These are phyloP conservation scores for Ornithoptera priamus DNA, from an alignment of 2,888 invertebrate genomes.

Conservation along the genomic window DNA sequence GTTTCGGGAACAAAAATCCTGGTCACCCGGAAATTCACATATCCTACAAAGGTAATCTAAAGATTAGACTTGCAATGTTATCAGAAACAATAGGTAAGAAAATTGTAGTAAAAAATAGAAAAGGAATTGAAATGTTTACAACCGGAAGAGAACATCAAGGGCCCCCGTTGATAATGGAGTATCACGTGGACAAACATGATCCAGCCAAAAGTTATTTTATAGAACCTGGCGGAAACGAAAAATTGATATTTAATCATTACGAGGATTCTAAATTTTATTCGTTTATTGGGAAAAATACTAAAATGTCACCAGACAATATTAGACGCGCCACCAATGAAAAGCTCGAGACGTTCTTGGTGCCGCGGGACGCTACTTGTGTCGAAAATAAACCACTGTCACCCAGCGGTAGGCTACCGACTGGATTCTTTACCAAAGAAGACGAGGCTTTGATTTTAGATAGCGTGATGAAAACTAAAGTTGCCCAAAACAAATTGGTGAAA, in stretches of 20 bases:
- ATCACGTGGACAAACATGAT: constrained; percentile 12
- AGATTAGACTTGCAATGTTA: constrained; percentile 9
- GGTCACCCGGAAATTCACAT: constrained; percentile 24
- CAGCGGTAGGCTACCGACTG: constrained; percentile 5
- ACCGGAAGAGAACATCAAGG: constrained; percentile 8
- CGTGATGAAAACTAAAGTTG: constrained; percentile 1
- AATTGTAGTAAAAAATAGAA: constrained; percentile 17
- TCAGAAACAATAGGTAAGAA: constrained; percentile 11
- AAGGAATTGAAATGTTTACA: constrained; percentile 3
- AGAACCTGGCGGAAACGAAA: constrained; percentile 4
- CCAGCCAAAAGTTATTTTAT: constrained; percentile 10
- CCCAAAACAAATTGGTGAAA: background rate
- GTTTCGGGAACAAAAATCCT: constrained; percentile 3
- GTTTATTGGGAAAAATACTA: constrained; percentile 2
- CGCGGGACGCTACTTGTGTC: constrained; percentile 4
- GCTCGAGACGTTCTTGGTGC: constrained; percentile 1
- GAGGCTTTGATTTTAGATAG: constrained; percentile 10
- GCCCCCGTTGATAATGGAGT: constrained; percentile 9
- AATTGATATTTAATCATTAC: constrained; percentile 4
- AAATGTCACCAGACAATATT: constrained; percentile 1
- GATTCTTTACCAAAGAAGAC: constrained; percentile 24
- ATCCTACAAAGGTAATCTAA: constrained; percentile 17
- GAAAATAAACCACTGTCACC: constrained; percentile 8
- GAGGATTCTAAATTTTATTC: constrained; percentile 7
- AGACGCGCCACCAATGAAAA: background rate